Conservation (phyloP, 2,888 invertebrate genomes). For the Liodrosophila aerea region DNA sequence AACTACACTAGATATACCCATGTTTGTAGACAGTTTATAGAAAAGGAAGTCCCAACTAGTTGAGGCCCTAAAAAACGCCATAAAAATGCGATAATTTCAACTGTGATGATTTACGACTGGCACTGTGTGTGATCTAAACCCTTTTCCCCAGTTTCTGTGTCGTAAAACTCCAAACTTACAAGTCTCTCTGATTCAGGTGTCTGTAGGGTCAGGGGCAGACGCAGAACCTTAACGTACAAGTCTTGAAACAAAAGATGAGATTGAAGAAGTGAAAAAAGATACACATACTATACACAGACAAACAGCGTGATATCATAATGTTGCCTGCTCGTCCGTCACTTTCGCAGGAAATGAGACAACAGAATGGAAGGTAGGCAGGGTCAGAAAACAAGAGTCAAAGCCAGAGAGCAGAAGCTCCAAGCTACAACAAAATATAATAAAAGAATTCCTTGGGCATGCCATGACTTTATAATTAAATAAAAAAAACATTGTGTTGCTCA, state of each 20-base stretch:
- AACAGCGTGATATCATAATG: conserved; percentile 70
- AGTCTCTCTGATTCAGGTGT: conserved; percentile 12
- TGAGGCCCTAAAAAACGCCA: neutral
- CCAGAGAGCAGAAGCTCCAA: conserved; percentile 17
- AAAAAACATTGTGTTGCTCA: conserved; percentile 3
- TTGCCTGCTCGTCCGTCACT: conserved; percentile 50
- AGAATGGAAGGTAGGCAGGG: conserved; percentile 37
- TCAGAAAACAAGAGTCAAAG: conserved; percentile 18
- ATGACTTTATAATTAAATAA: conserved; percentile 72
- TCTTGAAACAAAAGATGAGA: conserved; percentile 33
- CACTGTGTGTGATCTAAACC: conserved; percentile 19
- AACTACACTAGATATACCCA: too few species aligned
- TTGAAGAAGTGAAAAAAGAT: conserved; percentile 7
- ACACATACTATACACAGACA: neutral
- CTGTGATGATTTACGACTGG: too few species aligned
- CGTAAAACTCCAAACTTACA: conserved; percentile 42
- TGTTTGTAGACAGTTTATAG: too few species aligned
- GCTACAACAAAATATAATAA: conserved; percentile 20
- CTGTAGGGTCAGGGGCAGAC: conserved; percentile 29
- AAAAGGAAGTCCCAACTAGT: neutral
- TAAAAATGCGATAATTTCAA: neutral
- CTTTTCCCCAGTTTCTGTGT: conserved; percentile 10
- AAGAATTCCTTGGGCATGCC: conserved; percentile 60
- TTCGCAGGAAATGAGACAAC: conserved; percentile 74
- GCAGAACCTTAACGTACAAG: conserved; percentile 27